These are phyloP conservation scores for Ahaetulla prasina DNA, from an alignment of 2,113 vertebrate genomes.

Conservation along the genomic window DNA sequence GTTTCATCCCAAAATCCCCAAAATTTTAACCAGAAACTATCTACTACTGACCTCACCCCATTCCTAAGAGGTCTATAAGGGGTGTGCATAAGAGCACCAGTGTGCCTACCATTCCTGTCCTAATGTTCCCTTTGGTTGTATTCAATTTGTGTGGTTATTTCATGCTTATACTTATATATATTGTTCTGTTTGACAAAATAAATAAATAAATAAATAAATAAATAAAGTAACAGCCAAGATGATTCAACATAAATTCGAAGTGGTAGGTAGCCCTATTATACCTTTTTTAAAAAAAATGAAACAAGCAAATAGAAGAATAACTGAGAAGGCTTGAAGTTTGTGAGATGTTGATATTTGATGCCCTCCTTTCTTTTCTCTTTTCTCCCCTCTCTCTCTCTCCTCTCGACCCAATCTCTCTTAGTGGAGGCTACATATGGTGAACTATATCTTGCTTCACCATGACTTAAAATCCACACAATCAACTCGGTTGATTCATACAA, in stretches of 20 bases:
- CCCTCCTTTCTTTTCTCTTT: background rate
- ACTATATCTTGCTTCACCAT: background rate
- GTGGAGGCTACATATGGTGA: background rate
- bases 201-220: too few species aligned
- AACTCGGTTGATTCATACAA: background rate
- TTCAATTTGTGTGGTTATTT: too few species aligned
- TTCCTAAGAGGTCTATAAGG: too few species aligned
- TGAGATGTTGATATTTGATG: background rate
- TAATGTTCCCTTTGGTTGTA: too few species aligned
- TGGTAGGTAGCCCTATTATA: background rate
- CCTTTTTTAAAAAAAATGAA: background rate
- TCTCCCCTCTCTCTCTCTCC: background rate
- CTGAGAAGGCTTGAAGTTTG: background rate
- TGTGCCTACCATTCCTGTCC: too few species aligned
- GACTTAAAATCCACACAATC: background rate
- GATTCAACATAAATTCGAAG: background rate
- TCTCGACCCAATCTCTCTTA: accelerated
- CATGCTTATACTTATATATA: too few species aligned
- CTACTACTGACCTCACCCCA: too few species aligned
- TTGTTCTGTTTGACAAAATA: too few species aligned
- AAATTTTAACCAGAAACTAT: too few species aligned
- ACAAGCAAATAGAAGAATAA: background rate
- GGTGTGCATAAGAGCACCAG: too few species aligned
- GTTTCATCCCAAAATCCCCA: too few species aligned
- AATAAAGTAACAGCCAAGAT: too few species aligned